These are phyloP conservation scores for Drosophila bipectinata DNA, from an alignment of 1,140 invertebrate species.

Conservation along the genomic window DNA sequence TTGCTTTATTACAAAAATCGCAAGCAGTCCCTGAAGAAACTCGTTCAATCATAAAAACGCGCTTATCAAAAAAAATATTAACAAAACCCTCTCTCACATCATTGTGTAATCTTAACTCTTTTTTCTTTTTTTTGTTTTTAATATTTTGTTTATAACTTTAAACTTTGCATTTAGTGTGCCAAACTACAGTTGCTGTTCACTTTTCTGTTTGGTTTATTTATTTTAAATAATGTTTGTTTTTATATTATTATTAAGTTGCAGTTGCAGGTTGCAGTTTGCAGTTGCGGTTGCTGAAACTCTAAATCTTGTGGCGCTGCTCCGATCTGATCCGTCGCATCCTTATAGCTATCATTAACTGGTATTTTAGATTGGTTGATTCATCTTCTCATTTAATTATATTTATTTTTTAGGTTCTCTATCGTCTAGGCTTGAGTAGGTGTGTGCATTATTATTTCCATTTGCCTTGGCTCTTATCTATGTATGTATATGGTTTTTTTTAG, in stretches of 20 bases:
- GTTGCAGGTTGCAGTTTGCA: slow-evolving; percentile 30
- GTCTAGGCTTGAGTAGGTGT: slow-evolving; percentile 56
- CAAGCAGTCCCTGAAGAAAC: slow-evolving; percentile 78
- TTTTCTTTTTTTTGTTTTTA: not conserved
- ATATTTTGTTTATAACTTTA: slow-evolving; percentile 20
- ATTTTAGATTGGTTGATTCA: slow-evolving; percentile 37
- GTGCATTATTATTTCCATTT: slow-evolving; percentile 75
- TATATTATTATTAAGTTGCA: slow-evolving; percentile 60
- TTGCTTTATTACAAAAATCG: slow-evolving; percentile 76
- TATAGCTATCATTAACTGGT: slow-evolving; percentile 55
- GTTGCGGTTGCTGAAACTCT: slow-evolving; percentile 75
- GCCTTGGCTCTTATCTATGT: slow-evolving; percentile 29
- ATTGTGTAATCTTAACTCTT: slow-evolving; percentile 35
- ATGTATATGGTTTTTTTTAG: slow-evolving; percentile 34
- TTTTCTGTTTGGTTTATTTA: slow-evolving; percentile 7
- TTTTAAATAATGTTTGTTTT: slow-evolving; percentile 53
- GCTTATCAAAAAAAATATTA: slow-evolving; percentile 75
- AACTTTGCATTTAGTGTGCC: slow-evolving; percentile 52
- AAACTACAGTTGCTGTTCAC: slow-evolving; percentile 55
- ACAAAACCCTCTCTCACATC: slow-evolving; percentile 60
- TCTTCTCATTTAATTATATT: slow-evolving; percentile 1
- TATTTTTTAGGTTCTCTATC: slow-evolving; percentile 38
- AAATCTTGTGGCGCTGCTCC: slow-evolving; percentile 69
- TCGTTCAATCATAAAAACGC: slow-evolving; percentile 67
- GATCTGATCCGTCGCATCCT: slow-evolving; percentile 37